Evolutionary conservation across 2,797 vertebrate genomes (phyloP).

Genomic region (Anguilla pacifica): DNA sequence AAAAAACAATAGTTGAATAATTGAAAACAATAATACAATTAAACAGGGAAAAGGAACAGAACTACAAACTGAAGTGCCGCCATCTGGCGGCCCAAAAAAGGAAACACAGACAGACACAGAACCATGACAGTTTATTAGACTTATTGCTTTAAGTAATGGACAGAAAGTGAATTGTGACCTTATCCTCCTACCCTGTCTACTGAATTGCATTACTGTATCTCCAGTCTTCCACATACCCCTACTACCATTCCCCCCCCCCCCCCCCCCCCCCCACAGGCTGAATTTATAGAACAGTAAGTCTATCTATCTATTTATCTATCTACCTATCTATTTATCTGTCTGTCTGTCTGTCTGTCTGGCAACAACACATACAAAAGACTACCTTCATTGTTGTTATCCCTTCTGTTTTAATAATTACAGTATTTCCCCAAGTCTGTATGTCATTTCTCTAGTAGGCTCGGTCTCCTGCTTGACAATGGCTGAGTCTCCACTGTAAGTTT

Average conservation of each 20-base stretch:
- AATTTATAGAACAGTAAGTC: background rate
- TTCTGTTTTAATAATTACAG: background rate
- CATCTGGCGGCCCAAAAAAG: no score
- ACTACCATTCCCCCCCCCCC: no score
- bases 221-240: no score
- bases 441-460: background rate
- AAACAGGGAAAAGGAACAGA: no score
- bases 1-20: no score
- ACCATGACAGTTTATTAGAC: background rate
- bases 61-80: no score
- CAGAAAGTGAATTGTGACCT: background rate
- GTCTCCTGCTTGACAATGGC: conserved; percentile 1
- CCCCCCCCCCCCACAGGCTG: no score
- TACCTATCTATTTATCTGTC: no score
- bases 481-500: background rate
- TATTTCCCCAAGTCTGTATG: background rate
- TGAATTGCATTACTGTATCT: background rate
- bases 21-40: no score
- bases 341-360: no score
- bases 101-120: no score
- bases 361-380: background rate
- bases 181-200: background rate
- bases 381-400: background rate
- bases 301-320: no score
- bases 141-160: background rate